A percentile compares a stretch with the other conserved stretches of the same genome.
These are phyloP conservation scores for Ceyx melanurus DNA, from an alignment of 2,113 vertebrate species.

Conservation along the genomic window DNA sequence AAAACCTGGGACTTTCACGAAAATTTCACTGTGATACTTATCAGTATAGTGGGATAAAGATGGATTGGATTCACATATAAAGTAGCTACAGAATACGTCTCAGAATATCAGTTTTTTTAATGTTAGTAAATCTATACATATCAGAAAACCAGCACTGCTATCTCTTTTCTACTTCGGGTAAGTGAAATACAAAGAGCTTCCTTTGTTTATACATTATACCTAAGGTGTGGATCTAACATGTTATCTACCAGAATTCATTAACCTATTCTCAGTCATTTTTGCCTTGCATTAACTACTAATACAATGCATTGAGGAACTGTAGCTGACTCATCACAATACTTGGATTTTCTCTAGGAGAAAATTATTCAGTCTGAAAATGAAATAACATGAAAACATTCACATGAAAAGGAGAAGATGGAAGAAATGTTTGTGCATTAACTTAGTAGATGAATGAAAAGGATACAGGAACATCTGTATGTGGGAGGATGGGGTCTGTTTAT, in stretches of 20 bases:
- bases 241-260: constrained; percentile 32
- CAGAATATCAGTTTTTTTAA: neutral
- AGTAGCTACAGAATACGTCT: neutral
- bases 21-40: neutral
- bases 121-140: neutral
- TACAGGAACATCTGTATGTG: neutral
- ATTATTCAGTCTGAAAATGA: constrained; percentile 22
- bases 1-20: neutral
- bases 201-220: constrained; percentile 16
- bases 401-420: neutral
- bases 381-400: neutral
- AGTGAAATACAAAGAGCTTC: constrained; percentile 3
- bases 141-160: neutral
- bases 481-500: neutral
- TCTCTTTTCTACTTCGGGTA: neutral
- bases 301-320: neutral
- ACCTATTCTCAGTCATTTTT: constrained; percentile 12
- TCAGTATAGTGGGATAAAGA: neutral
- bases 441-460: neutral
- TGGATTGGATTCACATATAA: neutral
- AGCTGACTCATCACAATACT: constrained; percentile 33
- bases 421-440: constrained; percentile 11
- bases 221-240: neutral
- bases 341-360: constrained; percentile 7
- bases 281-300: neutral